Conservation (phyloP, 2,113 vertebrate species). For the Tamias sibiricus region DNA sequence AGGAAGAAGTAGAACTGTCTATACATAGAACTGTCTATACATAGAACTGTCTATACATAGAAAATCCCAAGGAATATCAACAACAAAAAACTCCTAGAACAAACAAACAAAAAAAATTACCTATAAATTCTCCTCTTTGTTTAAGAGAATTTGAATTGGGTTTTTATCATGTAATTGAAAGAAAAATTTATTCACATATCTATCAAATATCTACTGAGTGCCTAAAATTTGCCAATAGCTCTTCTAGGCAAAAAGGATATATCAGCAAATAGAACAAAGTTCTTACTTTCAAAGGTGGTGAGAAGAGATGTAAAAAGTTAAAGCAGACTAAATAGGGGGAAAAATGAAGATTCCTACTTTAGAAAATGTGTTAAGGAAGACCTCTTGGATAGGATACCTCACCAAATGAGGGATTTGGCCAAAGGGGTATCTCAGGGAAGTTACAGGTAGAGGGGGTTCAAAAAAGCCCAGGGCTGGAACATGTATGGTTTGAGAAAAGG, state of each 20-base stretch:
- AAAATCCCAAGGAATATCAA: background rate
- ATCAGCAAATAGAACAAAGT: background rate
- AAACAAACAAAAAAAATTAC: background rate
- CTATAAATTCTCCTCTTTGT: background rate
- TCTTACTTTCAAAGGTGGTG: background rate
- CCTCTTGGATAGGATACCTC: background rate
- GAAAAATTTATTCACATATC: background rate
- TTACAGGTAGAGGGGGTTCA: background rate
- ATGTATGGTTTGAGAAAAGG: background rate
- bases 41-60: too few species aligned
- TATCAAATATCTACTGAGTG: background rate
- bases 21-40: too few species aligned
- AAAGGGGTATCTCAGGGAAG: background rate
- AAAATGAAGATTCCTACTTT: background rate
- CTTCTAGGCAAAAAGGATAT: background rate
- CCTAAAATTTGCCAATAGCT: background rate
- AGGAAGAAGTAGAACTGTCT: slow-evolving; percentile 28
- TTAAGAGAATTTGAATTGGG: slow-evolving; percentile 11
- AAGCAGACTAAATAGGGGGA: background rate
- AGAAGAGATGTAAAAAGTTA: background rate
- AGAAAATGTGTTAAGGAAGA: background rate
- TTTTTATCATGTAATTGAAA: background rate
- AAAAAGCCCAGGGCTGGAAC: background rate
- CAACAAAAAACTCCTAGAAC: background rate
- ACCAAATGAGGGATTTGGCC: background rate